Conservation (phyloP, 2,797 vertebrate genomes). For the Silurus aristotelis region DNA sequence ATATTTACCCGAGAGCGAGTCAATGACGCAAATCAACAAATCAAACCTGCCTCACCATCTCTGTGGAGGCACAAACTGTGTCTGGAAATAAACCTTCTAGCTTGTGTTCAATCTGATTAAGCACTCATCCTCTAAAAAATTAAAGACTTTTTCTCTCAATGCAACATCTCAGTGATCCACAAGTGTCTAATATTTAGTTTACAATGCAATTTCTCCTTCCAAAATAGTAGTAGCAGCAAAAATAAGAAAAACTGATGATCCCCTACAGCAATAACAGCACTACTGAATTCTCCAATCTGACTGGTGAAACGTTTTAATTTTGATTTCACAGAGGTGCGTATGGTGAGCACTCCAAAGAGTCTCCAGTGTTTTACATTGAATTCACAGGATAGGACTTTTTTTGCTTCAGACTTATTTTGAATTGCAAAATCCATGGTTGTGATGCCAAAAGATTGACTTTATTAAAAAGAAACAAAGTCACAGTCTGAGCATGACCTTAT, state of each 20-base stretch:
- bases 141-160: neutral
- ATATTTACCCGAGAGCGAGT: constrained; percentile 30
- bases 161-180: neutral
- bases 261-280: neutral
- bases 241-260: neutral
- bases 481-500: too few relatives aligned
- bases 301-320: neutral
- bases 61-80: neutral
- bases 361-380: too few relatives aligned
- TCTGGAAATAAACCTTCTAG: constrained; percentile 12
- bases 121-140: neutral
- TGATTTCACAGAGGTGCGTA: neutral
- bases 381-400: too few relatives aligned
- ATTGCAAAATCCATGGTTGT: too few relatives aligned
- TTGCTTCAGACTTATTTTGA: too few relatives aligned
- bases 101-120: constrained; percentile 27
- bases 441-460: too few relatives aligned
- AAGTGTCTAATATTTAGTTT: constrained; percentile 8
- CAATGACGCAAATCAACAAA: constrained; percentile 28
- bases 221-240: neutral
- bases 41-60: constrained; percentile 11
- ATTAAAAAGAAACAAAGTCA: too few relatives aligned
- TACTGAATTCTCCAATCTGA: neutral
- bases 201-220: constrained; percentile 13
- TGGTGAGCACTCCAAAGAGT: too few relatives aligned